Conservation (phyloP, 2,888 invertebrate species). For the Petrolisthes manimaculis region DNA sequence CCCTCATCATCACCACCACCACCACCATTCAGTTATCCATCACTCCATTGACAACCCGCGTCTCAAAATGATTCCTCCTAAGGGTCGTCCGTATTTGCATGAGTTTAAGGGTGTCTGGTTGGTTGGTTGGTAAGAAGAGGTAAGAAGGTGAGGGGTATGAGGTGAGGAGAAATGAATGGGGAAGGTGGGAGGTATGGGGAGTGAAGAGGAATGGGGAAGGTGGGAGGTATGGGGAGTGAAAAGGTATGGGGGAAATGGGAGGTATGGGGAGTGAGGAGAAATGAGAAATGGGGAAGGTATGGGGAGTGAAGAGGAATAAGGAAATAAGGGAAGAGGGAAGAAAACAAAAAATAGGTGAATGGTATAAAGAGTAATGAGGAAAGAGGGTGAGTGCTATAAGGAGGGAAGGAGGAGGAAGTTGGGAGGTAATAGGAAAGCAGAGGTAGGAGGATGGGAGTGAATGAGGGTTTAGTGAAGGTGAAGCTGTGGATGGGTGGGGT, state of each 20-base stretch:
- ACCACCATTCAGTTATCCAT: conserved; percentile 19
- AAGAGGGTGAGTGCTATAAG: too few relatives aligned
- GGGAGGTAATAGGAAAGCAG: background rate
- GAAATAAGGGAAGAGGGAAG: too few relatives aligned
- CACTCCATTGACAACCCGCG: conserved; percentile 18
- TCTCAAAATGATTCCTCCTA: conserved; percentile 41
- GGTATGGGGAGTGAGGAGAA: too few relatives aligned
- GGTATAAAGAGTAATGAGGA: too few relatives aligned
- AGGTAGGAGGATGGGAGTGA: background rate
- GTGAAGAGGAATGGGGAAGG: too few relatives aligned
- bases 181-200: too few relatives aligned
- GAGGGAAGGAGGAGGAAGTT: background rate
- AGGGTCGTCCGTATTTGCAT: conserved; percentile 8
- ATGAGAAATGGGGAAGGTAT: too few relatives aligned
- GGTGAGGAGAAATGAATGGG: background rate
- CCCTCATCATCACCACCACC: background rate
- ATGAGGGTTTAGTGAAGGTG: background rate
- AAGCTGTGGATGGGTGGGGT: background rate
- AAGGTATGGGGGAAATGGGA: too few relatives aligned
- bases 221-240: too few relatives aligned
- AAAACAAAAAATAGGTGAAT: too few relatives aligned
- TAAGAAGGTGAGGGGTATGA: background rate
- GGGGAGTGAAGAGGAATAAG: too few relatives aligned
- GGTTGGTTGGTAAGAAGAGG: background rate
- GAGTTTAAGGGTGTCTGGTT: conserved; percentile 17